phyloP scores from a whole-genome alignment of 1,140 invertebrate species.

The Meloidogyne exigua region DNA sequence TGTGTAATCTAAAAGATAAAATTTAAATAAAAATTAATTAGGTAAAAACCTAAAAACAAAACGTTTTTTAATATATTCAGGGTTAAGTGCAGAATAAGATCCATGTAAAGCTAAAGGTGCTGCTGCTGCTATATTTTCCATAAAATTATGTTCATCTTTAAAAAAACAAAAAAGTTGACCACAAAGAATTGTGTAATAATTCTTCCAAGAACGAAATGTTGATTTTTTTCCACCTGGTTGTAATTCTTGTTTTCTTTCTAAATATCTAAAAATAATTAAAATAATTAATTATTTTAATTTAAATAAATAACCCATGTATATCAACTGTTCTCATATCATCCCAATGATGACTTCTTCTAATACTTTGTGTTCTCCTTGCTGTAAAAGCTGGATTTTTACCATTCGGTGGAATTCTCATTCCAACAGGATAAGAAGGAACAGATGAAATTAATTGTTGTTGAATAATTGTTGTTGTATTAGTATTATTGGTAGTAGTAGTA shows the following conservation, averaged over 20 bases:
- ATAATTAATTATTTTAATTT: background rate
- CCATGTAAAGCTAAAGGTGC: constrained; percentile 79
- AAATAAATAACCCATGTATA: constrained; percentile 62
- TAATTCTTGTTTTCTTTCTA: constrained; percentile 91
- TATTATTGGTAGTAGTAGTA: too few species aligned
- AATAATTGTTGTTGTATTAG: background rate
- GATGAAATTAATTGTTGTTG: background rate
- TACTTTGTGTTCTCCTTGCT: constrained; percentile 82
- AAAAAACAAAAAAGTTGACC: constrained; percentile 96
- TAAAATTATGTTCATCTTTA: constrained; percentile 78
- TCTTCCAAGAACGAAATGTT: constrained; percentile 89
- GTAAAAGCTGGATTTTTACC: constrained; percentile 89
- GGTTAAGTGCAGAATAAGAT: constrained; percentile 63
- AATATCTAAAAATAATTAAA: constrained; percentile 68
- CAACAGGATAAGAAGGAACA: constrained; percentile 8
- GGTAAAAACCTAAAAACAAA: constrained; percentile 77
- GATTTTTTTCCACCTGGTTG: constrained; percentile 88
- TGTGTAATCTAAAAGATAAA: constrained; percentile 43
- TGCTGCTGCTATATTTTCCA: constrained; percentile 77
- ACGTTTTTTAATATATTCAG: constrained; percentile 91
- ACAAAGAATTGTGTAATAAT: constrained; percentile 88
- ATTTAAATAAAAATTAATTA: background rate
- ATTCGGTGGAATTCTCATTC: constrained; percentile 7
- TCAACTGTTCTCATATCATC: constrained; percentile 69
- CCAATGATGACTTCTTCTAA: constrained; percentile 71